Evolutionary conservation across 2,888 invertebrate genomes (phyloP).

Genomic region (Chrysomela aeneicollis): DNA sequence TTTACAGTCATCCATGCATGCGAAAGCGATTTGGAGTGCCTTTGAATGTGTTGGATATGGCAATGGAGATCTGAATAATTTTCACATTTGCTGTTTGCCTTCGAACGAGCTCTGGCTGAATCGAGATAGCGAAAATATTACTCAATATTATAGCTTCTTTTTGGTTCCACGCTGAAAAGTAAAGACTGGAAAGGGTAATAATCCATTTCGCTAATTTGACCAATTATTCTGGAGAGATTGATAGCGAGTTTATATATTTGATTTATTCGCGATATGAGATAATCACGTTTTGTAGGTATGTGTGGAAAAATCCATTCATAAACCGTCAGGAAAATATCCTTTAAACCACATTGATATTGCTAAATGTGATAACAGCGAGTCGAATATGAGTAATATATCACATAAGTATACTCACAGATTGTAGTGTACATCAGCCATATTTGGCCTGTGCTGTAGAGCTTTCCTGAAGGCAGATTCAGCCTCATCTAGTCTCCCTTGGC

Average conservation of each 20-base stretch:
- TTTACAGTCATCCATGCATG: background rate
- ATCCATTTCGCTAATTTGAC: too few species aligned
- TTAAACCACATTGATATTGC: too few species aligned
- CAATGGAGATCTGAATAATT: constrained; percentile 44
- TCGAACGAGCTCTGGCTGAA: background rate
- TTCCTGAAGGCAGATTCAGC: constrained; percentile 92
- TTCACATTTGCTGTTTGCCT: constrained; percentile 28
- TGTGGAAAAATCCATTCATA: too few species aligned
- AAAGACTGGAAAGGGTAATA: too few species aligned
- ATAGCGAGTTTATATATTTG: too few species aligned
- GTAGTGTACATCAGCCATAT: constrained; percentile 99
- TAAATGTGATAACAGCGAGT: too few species aligned
- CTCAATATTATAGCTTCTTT: background rate
- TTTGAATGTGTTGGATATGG: constrained; percentile 44
- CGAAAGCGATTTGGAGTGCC: constrained; percentile 23
- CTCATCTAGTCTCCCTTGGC: constrained; percentile 84
- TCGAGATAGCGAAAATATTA: background rate
- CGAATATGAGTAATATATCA: too few species aligned
- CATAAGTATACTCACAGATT: constrained; percentile 84
- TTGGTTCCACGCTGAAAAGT: too few species aligned
- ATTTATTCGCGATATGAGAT: too few species aligned
- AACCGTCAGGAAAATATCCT: too few species aligned
- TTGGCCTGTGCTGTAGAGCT: constrained; percentile 89
- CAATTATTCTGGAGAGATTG: too few species aligned
- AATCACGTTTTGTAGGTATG: too few species aligned